Percentiles rank a stretch among this genome's conserved stretches.
phyloP scores from a whole-genome alignment of 1,140 invertebrate genomes.

The Brachionus rotundiformis region DNA sequence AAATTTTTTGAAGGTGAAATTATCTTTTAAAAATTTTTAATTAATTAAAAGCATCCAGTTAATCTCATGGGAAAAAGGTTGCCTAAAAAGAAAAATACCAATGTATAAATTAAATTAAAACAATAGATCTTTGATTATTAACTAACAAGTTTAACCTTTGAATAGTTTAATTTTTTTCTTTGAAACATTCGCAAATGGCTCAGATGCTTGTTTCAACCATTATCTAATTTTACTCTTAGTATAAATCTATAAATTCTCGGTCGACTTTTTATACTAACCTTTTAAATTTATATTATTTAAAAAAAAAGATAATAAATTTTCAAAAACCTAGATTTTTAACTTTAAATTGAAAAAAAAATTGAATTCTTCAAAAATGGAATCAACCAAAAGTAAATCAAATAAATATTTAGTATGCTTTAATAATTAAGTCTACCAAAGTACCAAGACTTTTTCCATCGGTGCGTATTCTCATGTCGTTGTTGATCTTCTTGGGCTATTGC shows the following conservation, averaged over 20 bases:
- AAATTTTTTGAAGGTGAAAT: not conserved
- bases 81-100: not conserved
- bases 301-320: not conserved
- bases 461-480: conserved; percentile 55
- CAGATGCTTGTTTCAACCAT: not conserved
- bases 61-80: not conserved
- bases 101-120: not conserved
- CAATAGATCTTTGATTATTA: not conserved
- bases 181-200: not conserved
- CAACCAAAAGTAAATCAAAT: not conserved
- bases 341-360: not conserved
- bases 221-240: not conserved
- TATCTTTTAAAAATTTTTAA: not conserved
- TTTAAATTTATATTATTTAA: not conserved
- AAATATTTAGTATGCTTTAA: not conserved
- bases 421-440: not conserved
- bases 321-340: not conserved
- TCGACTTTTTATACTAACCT: conserved; percentile 7
- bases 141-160: conserved; percentile 8
- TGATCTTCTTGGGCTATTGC: conserved; percentile 56
- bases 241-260: not conserved
- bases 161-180: not conserved
- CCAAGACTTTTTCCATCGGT: conserved; percentile 8
- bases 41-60: not conserved
- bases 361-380: not conserved